Percentiles rank a stretch among this genome's conserved stretches.
Evolutionary conservation across 1,140 invertebrate species (phyloP).

Genomic region (Kradibia gibbosae): DNA sequence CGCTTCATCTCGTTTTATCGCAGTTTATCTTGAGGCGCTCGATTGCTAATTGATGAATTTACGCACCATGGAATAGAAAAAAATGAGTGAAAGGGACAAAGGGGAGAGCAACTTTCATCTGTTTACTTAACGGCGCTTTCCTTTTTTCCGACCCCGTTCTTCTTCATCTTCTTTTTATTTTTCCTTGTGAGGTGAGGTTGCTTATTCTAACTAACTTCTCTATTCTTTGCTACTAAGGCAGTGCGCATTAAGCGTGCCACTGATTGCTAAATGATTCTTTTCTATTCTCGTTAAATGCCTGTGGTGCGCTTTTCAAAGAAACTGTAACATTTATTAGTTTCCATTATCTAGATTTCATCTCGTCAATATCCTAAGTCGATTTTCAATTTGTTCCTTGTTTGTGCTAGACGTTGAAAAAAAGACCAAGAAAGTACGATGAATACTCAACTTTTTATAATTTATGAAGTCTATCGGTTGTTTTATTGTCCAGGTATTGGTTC

Average conservation of each 20-base stretch:
- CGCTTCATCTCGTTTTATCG: not conserved
- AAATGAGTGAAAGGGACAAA: not conserved
- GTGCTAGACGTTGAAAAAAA: not conserved
- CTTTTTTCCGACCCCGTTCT: not conserved
- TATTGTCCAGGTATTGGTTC: not conserved
- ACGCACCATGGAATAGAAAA: slow-evolving; percentile 32
- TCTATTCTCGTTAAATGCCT: not conserved
- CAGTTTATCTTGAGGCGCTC: not conserved
- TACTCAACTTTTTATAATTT: not conserved
- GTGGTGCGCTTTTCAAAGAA: slow-evolving; percentile 11
- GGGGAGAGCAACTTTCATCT: not conserved
- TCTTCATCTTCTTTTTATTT: not conserved
- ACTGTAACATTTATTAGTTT: slow-evolving; percentile 33
- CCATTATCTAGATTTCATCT: slow-evolving; percentile 2
- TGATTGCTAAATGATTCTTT: slow-evolving; percentile 36
- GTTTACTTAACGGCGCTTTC: not conserved
- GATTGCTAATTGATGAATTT: slow-evolving; percentile 15
- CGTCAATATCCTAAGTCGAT: not conserved
- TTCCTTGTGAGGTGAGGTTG: not conserved
- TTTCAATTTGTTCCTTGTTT: not conserved
- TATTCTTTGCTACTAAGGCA: not conserved
- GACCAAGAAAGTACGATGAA: not conserved
- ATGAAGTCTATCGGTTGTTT: not conserved
- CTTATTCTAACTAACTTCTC: not conserved
- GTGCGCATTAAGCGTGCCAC: not conserved